Base-by-base conservation (phyloP, 2,113 vertebrate genomes). In the Salvelinus fontinalis region DNA sequence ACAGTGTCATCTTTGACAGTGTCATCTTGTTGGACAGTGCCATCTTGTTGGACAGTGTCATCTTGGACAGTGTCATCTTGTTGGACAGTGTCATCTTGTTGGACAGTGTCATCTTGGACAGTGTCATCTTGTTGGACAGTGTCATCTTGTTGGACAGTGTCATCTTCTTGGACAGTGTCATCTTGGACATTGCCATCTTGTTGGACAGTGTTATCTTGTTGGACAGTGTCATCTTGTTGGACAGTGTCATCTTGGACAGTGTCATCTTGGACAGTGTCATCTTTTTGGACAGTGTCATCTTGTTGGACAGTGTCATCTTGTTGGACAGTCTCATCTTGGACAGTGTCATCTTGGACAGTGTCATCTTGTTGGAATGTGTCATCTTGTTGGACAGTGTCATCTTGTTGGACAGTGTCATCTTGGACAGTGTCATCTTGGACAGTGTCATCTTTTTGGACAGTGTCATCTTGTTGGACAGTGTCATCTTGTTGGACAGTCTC, bases 231-330 rank as follows among this genome's bases (percentile, higher is more conserved):
- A 29, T 29, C 59, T 27, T 9, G 11, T 26, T 26, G 24, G 76
- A 67, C 80, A 75, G 67, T 80, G 76, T 77, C 80, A 70, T 84
- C 83, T 65, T 65, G 49, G 68, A 24, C 60, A 67, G 49, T 34
- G 31, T 31, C 49, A 59, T 64, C 60, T 64, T 22, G 27, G 24
- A 24, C 2, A 12, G 24, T 64, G n/a, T n/a, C 1, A 20, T 18
- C n/a, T 60, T 31, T 5, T 31, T n/a, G 14, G 12, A 73, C 51
- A 66, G 74, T 71, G 64, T 1, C 82, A 34, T 66, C 59, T n/a
- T n/a, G n/a, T 27, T 11, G 11, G 76, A 67, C 80, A 75, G 67
- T 80, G 76, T 76, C 80, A 70, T 84, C 83, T 79, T 73, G 73
- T 88, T 79, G 77, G 74, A 27, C 74, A n/a, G n/a, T n/a, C n/a